phyloP scores from a whole-genome alignment of 2,797 vertebrate species.

The Chelon auratus region DNA sequence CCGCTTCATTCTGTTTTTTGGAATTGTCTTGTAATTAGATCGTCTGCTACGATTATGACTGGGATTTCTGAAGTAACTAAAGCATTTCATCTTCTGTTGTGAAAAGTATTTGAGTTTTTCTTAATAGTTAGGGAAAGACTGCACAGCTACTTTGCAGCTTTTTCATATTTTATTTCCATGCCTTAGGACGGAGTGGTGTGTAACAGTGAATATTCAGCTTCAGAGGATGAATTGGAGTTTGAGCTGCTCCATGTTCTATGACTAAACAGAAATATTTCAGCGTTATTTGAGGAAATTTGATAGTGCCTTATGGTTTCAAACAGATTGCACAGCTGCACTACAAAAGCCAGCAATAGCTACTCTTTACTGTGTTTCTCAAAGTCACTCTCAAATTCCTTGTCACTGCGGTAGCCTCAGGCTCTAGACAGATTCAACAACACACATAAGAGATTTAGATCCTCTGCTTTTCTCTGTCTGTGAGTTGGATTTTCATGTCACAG shows the following conservation, averaged over 20 bases:
- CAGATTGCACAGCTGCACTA: conserved; percentile 7
- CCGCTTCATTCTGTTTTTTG: too few relatives aligned
- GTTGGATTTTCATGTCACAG: conserved; percentile 3
- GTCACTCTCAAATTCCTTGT: conserved; percentile 11
- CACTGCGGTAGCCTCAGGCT: conserved; percentile 19
- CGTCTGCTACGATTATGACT: background rate
- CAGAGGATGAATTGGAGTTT: conserved; percentile 29
- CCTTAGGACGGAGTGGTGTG: conserved; percentile 17
- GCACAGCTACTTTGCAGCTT: conserved; percentile 12
- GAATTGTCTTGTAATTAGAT: background rate
- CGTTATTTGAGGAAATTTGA: conserved; percentile 1
- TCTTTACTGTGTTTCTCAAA: conserved; percentile 21
- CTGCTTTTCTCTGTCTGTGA: background rate
- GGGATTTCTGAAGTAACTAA: background rate
- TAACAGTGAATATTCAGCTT: conserved; percentile 2
- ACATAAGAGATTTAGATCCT: conserved; percentile 14
- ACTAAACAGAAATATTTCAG: conserved; percentile 12
- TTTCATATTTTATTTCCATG: conserved; percentile 31
- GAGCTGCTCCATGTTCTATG: conserved; percentile 24
- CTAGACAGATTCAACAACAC: background rate
- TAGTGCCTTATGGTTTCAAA: conserved; percentile 18
- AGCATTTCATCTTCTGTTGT: background rate
- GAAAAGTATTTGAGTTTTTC: background rate
- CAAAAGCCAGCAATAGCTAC: conserved; percentile 20
- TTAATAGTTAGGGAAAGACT: background rate